Evolutionary conservation across 2,113 vertebrate species (phyloP), one percentile per base, ranked within the genome.

Genomic region (Cromileptes altivelis): DNA sequence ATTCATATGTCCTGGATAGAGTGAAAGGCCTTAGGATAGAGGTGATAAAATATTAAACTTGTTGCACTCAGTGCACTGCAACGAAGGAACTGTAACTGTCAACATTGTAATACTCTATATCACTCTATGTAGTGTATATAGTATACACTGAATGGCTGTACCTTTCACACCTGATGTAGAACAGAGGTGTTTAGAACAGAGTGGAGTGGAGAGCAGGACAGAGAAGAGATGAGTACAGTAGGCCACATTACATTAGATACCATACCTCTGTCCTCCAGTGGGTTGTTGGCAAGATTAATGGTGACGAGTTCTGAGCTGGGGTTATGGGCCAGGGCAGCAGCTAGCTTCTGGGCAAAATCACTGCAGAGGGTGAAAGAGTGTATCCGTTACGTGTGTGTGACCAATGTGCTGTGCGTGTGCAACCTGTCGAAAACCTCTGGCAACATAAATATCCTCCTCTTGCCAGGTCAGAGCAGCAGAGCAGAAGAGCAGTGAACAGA

Each of bases 291-390:
- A 89, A 99, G 97, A 96, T 98, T 97, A 89, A 99, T 96, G 0
- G 96, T 97, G 88, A 97, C 95, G 82, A 99, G 97, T 95, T 97
- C 97, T 96, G 98, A 99, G 97, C 73, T 95, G 85, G 96, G 92
- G 92, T 99, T 99, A 75, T 97, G 96, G 55, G 97, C 94, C 75
- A 99, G 95, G 65, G 98, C 97, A 90, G 91, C 92, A 77, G 98
- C 96, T 72, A 99, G 93, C 87, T 99, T 99, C 93, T 99, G 98
- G 81, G 97, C 97, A 96, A 99, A 99, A 94, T 99, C 98, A 78
- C 98, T 99, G 87, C 18, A 45, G 57, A 52, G 60, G 33, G 42
- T 37, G 11, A 80, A 70, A 88, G 30, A 68, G 52, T 19, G 2
- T 23, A 40, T 67, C 52, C 13, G 81, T 79, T 75, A 80, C 23